Evolutionary conservation across 2,888 invertebrate genomes (phyloP).

Genomic region (Agapetus fuscipes): DNA sequence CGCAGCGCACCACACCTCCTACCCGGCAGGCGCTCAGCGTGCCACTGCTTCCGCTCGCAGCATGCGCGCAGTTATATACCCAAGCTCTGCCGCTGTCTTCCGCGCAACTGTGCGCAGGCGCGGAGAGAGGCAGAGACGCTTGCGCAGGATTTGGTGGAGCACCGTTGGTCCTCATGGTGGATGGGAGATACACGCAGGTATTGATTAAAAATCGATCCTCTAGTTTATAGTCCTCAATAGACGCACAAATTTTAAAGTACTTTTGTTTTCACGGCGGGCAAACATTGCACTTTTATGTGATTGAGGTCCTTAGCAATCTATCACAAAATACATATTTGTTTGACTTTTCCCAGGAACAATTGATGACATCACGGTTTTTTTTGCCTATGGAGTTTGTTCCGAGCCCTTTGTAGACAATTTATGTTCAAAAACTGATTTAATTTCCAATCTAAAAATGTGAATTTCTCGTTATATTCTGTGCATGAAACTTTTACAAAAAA

Average conservation of each 20-base stretch:
- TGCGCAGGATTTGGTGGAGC: slow-evolving; percentile 75
- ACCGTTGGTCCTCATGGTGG: slow-evolving; percentile 54
- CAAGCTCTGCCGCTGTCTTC: slow-evolving; percentile 51
- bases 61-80: slow-evolving; percentile 60
- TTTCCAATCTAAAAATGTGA: too few relatives aligned
- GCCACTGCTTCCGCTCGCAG: slow-evolving; percentile 54
- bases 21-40: slow-evolving; percentile 53
- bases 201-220: too few relatives aligned
- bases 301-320: too few relatives aligned
- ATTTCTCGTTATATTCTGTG: too few relatives aligned
- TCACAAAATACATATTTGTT: too few relatives aligned
- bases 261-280: background rate
- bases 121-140: slow-evolving; percentile 62
- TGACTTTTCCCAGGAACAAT: background rate
- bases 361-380: too few relatives aligned
- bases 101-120: slow-evolving; percentile 65
- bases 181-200: slow-evolving; percentile 57
- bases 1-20: slow-evolving; percentile 33
- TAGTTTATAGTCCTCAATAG: background rate
- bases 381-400: too few relatives aligned
- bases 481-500: too few relatives aligned
- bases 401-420: too few relatives aligned
- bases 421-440: too few relatives aligned
- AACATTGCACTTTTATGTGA: too few relatives aligned
- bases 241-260: background rate